These are phyloP conservation scores for Brienomyrus longianalis DNA, from an alignment of 2,113 vertebrate species.

Conservation along the genomic window DNA sequence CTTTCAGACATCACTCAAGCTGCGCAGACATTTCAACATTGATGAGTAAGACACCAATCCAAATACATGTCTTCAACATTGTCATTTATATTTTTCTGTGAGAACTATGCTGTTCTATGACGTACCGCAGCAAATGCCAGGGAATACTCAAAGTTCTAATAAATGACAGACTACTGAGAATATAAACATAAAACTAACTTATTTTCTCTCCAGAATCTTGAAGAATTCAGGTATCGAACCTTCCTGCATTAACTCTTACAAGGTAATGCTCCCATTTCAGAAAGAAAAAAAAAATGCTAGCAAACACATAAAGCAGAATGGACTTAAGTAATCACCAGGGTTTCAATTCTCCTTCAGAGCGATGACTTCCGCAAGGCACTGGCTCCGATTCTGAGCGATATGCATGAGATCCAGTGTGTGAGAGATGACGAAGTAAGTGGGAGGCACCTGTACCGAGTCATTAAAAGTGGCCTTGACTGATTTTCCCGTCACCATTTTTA, in stretches of 20 bases:
- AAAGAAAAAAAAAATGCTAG: no score
- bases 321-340: neutral
- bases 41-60: conserved; percentile 34
- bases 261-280: conserved; percentile 35
- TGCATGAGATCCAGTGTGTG: conserved; percentile 53
- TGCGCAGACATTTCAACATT: conserved; percentile 43
- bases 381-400: conserved; percentile 43
- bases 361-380: conserved; percentile 36
- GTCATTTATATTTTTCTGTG: neutral
- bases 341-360: conserved; percentile 33
- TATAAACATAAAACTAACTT: neutral
- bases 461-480: neutral
- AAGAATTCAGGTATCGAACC: conserved; percentile 45
- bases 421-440: conserved; percentile 44
- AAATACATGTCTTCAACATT: neutral
- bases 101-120: no score
- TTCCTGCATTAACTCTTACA: conserved; percentile 52
- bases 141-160: neutral
- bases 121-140: neutral
- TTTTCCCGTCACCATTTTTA: neutral
- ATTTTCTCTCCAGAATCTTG: conserved; percentile 41
- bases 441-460: neutral
- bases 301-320: neutral
- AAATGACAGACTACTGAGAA: neutral
- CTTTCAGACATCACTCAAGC: conserved; percentile 52